These are phyloP conservation scores for Axinella damicornis DNA, from an alignment of 37 sponge, comb jelly and placozoan species.

Conservation along the genomic window DNA sequence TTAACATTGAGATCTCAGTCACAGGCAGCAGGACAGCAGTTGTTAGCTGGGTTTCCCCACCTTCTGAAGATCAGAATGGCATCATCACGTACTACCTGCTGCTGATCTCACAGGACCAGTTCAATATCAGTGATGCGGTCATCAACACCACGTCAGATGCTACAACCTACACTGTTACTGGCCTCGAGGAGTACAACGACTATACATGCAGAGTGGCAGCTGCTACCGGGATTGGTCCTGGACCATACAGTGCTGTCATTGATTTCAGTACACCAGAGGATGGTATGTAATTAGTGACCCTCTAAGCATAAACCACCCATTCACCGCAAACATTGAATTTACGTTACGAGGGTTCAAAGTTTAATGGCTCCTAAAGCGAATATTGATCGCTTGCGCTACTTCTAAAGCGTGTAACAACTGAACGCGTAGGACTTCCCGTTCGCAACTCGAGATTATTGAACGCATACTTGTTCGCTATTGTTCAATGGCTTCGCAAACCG, in stretches of 20 bases:
- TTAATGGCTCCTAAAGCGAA: no score
- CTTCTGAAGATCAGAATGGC: conserved; percentile 42
- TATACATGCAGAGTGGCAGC: conserved; percentile 20
- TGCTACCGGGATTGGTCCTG: background rate
- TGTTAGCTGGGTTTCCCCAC: conserved; percentile 29
- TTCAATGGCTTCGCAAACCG: no score
- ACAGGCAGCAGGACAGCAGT: background rate
- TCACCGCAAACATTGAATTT: no score
- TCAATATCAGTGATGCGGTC: background rate
- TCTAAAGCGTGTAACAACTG: no score
- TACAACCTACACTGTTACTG: background rate
- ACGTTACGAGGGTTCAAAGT: no score
- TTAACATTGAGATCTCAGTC: background rate
- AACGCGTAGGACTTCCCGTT: no score
- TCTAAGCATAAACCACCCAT: no score
- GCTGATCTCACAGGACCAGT: background rate
- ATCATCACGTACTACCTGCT: conserved; percentile 16
- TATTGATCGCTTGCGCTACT: no score
- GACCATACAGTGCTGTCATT: conserved; percentile 2
- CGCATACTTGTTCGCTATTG: no score
- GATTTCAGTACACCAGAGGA: background rate
- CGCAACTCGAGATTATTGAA: no score
- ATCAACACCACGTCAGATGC: background rate
- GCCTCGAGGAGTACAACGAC: background rate
- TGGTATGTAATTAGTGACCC: background rate